Evolutionary conservation across 2,113 vertebrate genomes (phyloP), one percentile per base, ranked within the genome.

Genomic region (Misgurnus anguillicaudatus): DNA sequence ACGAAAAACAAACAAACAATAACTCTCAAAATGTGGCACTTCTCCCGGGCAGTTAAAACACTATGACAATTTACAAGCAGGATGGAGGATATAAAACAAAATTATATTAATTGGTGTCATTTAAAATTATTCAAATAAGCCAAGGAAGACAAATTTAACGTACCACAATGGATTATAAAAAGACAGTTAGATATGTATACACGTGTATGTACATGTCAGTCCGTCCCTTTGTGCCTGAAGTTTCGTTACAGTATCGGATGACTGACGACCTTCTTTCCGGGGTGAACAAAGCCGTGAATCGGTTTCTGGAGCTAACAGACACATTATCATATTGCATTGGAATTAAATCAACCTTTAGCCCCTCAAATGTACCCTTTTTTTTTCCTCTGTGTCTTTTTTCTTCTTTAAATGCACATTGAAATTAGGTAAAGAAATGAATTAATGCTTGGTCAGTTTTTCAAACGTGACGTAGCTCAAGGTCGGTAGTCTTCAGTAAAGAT

Each of bases 151-250:
- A 93, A 95, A 94, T 92, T 94, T 85, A 93, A 95, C 93, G 93
- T 95, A 95, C 94, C 95, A 96, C 93, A 85, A 91, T 91, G 92
- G 89, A 90, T 92, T 92, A 90, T 83, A 86, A 90, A 31, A 95
- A 95, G 90, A 94, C 94, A 90, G 89, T 84, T 87, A 93, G 86
- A 89, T 85, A 90, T 89, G 89, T 90, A 78, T 90, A 90, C 91
- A 91, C 77, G 92, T 89, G 90, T 98, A 98, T 99, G 96, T 98
- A 99, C 96, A 98, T 84, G 87, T 91, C 88, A 90, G 93, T 91
- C 90, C 90, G 91, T 86, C 89, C 89, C 89, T 78, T 92, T 92
- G 89, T 89, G 91, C 90, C 93, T 93, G 92, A 90, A 93, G 90
- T 85, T 87, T 89, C 75, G 87, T 88, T 88, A 91, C 92, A 93